Evolutionary conservation across 2,797 vertebrate genomes (phyloP).

Genomic region (Emydoidea blandingii): DNA sequence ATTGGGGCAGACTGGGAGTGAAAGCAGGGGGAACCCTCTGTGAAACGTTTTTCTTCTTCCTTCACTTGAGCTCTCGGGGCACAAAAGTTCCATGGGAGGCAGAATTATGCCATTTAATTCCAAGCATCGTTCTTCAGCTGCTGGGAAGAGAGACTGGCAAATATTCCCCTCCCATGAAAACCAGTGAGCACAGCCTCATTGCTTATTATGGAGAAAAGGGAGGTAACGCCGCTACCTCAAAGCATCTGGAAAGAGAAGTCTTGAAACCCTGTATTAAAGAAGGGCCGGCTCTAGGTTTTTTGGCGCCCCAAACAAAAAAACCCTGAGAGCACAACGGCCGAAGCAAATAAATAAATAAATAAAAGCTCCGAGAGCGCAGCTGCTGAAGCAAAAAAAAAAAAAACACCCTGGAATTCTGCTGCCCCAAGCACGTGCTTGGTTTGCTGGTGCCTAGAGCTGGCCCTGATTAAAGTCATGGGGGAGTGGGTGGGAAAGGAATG

Average conservation of each 20-base stretch:
- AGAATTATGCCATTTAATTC: not conserved
- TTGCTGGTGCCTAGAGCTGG: too few relatives aligned
- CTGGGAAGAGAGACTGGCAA: not conserved
- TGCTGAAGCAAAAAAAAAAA: too few relatives aligned
- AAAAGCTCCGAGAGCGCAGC: too few relatives aligned
- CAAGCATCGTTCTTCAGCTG: not conserved
- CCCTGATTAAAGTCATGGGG: not conserved
- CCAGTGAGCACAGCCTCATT: not conserved
- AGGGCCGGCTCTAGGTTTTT: too few relatives aligned
- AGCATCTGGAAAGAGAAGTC: not conserved
- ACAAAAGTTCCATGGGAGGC: not conserved
- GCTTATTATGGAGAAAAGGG: not conserved
- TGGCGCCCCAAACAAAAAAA: too few relatives aligned
- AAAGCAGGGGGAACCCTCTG: not conserved
- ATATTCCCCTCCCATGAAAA: not conserved
- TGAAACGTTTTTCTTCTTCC: not conserved
- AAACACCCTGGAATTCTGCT: too few relatives aligned
- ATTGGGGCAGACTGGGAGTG: not conserved
- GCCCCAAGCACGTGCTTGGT: too few relatives aligned
- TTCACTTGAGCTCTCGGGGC: not conserved
- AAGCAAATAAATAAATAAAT: too few relatives aligned
- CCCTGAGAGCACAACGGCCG: too few relatives aligned
- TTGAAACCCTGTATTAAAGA: not conserved
- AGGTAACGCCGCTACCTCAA: not conserved
- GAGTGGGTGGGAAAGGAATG: not conserved